A percentile compares a stretch with the other conserved stretches of the same genome.
Evolutionary conservation across 2,797 vertebrate species (phyloP).

Genomic region (Salmo trutta): DNA sequence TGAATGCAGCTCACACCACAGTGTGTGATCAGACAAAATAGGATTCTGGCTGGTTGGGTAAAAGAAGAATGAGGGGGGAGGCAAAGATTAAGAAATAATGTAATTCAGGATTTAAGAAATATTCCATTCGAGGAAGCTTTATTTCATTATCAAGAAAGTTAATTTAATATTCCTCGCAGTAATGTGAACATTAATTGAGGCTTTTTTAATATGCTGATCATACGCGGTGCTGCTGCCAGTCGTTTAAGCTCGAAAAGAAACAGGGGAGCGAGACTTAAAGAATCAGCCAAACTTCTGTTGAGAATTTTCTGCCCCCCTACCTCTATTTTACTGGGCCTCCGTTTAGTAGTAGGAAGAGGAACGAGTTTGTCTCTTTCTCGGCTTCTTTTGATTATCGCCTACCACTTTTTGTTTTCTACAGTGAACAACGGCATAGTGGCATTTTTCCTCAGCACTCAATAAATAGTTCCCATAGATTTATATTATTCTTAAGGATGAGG

Average conservation of each 20-base stretch:
- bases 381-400: constrained; percentile 53
- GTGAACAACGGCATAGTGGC: constrained; percentile 53
- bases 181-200: constrained; percentile 66
- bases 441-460: constrained; percentile 63
- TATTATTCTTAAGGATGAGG: constrained; percentile 64
- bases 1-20: constrained; percentile 48
- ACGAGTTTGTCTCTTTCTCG: constrained; percentile 28
- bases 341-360: constrained; percentile 32
- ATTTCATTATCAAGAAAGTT: constrained; percentile 68
- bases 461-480: constrained; percentile 64
- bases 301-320: constrained; percentile 51
- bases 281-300: constrained; percentile 51
- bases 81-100: constrained; percentile 22
- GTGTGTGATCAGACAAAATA: constrained; percentile 68
- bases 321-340: constrained; percentile 38
- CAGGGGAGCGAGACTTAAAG: constrained; percentile 46
- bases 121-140: constrained; percentile 63
- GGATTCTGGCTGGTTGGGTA: constrained; percentile 53
- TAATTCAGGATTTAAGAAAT: constrained; percentile 43
- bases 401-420: constrained; percentile 55
- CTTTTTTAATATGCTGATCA: constrained; percentile 71
- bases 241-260: constrained; percentile 59
- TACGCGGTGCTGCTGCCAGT: constrained; percentile 46
- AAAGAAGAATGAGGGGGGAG: background rate
- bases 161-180: constrained; percentile 71